Conservation (phyloP, 2,888 invertebrate genomes). For the Xiphydria camelus region DNA sequence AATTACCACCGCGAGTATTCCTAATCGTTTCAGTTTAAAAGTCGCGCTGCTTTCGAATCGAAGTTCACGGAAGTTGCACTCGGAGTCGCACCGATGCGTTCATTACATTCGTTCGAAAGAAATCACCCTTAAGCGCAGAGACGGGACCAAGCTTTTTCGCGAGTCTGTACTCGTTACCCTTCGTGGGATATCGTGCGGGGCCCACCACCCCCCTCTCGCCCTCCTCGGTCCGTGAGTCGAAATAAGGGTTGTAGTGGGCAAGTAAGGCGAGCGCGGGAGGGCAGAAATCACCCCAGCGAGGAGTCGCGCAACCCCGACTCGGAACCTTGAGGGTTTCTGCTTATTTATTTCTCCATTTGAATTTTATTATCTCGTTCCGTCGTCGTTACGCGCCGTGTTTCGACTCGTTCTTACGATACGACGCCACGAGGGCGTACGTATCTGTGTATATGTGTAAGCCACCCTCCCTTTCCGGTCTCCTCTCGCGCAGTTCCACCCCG, state of each 20-base stretch:
- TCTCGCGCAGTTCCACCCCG: neutral
- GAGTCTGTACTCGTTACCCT: constrained; percentile 33
- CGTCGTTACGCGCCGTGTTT: constrained; percentile 29
- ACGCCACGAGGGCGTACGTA: neutral
- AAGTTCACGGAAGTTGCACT: no score
- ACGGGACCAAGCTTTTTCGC: constrained; percentile 26
- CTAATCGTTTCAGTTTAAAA: no score
- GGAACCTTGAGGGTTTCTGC: constrained; percentile 39
- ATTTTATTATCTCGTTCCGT: constrained; percentile 54
- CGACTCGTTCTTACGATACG: constrained; percentile 4
- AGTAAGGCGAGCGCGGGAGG: constrained; percentile 42
- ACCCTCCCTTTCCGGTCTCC: neutral
- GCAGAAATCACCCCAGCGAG: constrained; percentile 35
- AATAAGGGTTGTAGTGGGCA: constrained; percentile 53
- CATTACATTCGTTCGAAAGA: no score
- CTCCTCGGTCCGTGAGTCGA: constrained; percentile 31
- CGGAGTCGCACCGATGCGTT: no score
- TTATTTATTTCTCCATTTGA: constrained; percentile 51
- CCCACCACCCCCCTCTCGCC: constrained; percentile 17
- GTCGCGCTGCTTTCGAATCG: no score
- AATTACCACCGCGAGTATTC: no score
- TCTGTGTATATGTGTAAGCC: neutral
- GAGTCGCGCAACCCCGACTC: constrained; percentile 10
- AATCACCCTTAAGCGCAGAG: no score
- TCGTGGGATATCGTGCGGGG: constrained; percentile 30